Percentiles rank a stretch among this genome's conserved stretches.
Conservation (phyloP, 2,113 vertebrate genomes). For the Muntiacus reevesi region DNA sequence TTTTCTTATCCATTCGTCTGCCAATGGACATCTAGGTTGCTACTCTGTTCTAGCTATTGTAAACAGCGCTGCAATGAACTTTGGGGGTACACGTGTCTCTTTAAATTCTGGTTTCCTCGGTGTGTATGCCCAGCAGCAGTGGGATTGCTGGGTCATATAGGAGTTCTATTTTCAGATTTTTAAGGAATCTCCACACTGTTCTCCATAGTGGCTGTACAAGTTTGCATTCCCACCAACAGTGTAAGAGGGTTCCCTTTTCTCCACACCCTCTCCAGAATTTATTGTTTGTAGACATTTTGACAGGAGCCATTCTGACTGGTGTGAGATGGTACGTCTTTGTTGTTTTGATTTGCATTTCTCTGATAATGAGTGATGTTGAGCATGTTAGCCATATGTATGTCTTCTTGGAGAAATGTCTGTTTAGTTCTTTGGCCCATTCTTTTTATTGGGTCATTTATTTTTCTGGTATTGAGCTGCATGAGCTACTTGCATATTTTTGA, state of each 20-base stretch:
- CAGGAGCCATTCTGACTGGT: background rate
- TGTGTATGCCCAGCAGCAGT: background rate
- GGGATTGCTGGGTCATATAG: rapidly evolving
- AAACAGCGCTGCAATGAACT: rapidly evolving
- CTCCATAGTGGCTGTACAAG: background rate
- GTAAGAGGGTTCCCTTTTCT: background rate
- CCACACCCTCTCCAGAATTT: rapidly evolving
- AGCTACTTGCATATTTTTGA: background rate
- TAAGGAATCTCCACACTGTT: background rate
- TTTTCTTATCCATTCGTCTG: background rate
- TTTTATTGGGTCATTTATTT: background rate
- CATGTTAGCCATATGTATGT: background rate
- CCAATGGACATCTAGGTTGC: background rate
- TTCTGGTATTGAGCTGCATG: background rate
- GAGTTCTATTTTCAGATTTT: background rate
- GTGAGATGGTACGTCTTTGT: background rate
- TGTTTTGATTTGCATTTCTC: background rate
- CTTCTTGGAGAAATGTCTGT: background rate
- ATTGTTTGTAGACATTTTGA: background rate
- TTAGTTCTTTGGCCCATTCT: background rate
- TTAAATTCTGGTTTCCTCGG: rapidly evolving
- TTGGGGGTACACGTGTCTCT: background rate
- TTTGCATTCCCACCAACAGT: background rate
- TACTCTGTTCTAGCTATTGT: background rate
- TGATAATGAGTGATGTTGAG: background rate